Evolutionary conservation across 2,888 invertebrate genomes (phyloP), one percentile per base, ranked within the genome.

Genomic region (Andrena marginata): DNA sequence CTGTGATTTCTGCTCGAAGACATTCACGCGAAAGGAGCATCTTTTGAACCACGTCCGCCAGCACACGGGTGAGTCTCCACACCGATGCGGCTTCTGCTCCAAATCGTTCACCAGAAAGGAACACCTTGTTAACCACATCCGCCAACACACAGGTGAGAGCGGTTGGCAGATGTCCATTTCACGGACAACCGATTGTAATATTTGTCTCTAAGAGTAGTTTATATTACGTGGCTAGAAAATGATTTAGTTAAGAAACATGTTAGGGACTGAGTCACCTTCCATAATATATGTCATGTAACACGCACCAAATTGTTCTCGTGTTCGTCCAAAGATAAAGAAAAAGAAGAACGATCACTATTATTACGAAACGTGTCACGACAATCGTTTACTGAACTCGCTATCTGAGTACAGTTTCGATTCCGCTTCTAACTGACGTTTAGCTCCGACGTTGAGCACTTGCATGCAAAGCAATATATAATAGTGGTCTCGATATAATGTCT

Each of bases 51-150:
- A 97, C 94, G 97, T 97, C 71, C 95, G 97, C 20, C 97, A 97
- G 91, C 97, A 97, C 94, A 97, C 97, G 91, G 97, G 96, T 90
- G 97, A 97, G 95, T 97, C 97, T 79, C 97, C 97, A 81, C 97
- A 97, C 94, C 96, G 97, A 89, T 98, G 98, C 94, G 97, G 96
- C 94, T 97, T 96, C 95, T 98, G 98, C 94, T 96, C 97, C 89
- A 98, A 98, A 95, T 97, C 97, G 83, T 98, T 98, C 95, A 98
- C 98, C 80, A 96, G 97, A 87, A 97, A 97, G 93, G 98, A 97
- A 94, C 97, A 98, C 94, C 96, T 98, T 90, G 96, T 97, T 90
- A 97, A 97, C 94, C 98, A 98, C 94, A 97, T 98, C 89, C 95
- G 98, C 86, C 97, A 97, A 92, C 97, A 97, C 92, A 97, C 97